Conservation (phyloP, 2,888 invertebrate species). For the Ennomos erosarius region DNA sequence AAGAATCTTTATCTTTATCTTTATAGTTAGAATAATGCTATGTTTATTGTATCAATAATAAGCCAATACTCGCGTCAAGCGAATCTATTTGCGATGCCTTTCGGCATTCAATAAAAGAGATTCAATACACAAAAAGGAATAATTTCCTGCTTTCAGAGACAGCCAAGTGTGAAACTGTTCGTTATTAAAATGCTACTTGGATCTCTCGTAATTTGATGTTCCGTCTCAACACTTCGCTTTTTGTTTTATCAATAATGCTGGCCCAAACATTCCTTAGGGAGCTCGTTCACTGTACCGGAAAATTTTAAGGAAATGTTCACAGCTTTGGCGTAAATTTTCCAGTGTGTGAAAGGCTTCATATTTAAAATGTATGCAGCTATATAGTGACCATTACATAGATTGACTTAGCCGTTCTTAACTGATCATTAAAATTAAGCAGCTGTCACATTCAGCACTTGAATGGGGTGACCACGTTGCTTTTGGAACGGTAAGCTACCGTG, state of each 20-base stretch:
- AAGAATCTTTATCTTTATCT: no score
- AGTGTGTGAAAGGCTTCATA: background rate
- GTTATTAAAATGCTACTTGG: constrained; percentile 62
- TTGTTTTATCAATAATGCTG: constrained; percentile 41
- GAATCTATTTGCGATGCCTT: constrained; percentile 45
- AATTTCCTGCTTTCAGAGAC: constrained; percentile 60
- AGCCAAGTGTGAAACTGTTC: constrained; percentile 60
- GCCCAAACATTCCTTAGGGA: constrained; percentile 29
- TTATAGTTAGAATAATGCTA: background rate
- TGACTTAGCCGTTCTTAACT: no score
- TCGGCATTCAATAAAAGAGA: constrained; percentile 52
- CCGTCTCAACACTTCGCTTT: constrained; percentile 38
- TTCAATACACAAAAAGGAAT: constrained; percentile 59
- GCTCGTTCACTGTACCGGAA: constrained; percentile 27
- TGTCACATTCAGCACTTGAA: no score
- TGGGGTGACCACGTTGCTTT: no score
- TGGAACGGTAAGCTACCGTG: no score
- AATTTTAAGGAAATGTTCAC: constrained; percentile 12
- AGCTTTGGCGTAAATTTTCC: constrained; percentile 5
- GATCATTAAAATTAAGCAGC: no score
- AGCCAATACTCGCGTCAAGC: constrained; percentile 17
- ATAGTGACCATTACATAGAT: no score
- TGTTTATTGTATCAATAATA: constrained; percentile 4
- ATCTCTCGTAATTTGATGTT: constrained; percentile 48
- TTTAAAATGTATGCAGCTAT: background rate